Percentiles rank a stretch among this genome's conserved stretches.
Evolutionary conservation across 2,797 vertebrate genomes (phyloP).

Genomic region (Otolemur crassicaudatus): DNA sequence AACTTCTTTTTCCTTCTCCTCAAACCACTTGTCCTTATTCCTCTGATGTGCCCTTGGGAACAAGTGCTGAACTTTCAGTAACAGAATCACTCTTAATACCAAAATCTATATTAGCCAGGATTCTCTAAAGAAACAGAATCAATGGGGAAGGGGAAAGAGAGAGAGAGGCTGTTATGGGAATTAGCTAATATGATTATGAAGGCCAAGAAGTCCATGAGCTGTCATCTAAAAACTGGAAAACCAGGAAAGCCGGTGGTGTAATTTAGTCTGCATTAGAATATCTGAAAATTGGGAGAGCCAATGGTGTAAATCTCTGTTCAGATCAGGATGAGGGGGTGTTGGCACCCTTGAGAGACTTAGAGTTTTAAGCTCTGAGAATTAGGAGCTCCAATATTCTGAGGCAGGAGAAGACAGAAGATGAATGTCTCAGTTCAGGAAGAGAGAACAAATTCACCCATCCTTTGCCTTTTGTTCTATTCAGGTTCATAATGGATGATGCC

Average conservation of each 20-base stretch:
- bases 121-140: neutral
- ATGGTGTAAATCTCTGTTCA: neutral
- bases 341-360: neutral
- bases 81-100: neutral
- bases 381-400: neutral
- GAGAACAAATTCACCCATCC: neutral
- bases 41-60: no score
- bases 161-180: neutral
- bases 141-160: accelerated
- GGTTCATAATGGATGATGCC: neutral
- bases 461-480: neutral
- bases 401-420: neutral
- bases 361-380: neutral
- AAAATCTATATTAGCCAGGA: neutral
- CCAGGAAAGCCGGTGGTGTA: neutral
- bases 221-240: neutral
- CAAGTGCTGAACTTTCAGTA: no score
- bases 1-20: no score
- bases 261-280: neutral
- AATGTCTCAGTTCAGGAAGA: neutral
- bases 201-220: neutral
- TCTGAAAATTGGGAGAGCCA: neutral
- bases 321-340: no score
- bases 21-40: no score
- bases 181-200: neutral